These are phyloP conservation scores for Drosophila kuntzei DNA, from an alignment of 2,888 invertebrate species.

Conservation along the genomic window DNA sequence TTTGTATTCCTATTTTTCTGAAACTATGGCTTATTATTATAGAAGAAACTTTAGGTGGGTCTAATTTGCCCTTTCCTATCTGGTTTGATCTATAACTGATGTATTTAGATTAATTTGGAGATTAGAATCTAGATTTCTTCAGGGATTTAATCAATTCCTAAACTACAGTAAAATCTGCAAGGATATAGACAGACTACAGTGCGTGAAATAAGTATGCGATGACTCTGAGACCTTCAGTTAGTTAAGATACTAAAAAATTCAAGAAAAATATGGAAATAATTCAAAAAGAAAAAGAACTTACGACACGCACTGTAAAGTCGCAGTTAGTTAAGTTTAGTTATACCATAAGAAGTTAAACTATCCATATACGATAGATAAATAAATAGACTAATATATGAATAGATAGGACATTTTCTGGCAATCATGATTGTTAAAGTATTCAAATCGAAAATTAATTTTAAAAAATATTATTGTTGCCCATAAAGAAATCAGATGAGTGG, in stretches of 20 bases:
- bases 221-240: not conserved
- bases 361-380: conserved; percentile 2
- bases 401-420: conserved; percentile 49
- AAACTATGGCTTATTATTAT: no score
- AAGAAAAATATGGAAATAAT: not conserved
- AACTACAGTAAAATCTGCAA: conserved; percentile 5
- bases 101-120: not conserved
- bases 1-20: not conserved
- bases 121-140: not conserved
- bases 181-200: conserved; percentile 12
- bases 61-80: no score
- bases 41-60: no score
- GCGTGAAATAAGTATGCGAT: not conserved
- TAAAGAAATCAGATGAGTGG: not conserved
- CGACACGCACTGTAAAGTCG: conserved; percentile 10
- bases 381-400: conserved; percentile 6
- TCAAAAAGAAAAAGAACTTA: not conserved
- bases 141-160: not conserved
- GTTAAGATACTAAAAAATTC: not conserved
- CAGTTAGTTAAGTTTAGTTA: no score
- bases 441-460: conserved; percentile 1
- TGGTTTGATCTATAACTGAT: no score
- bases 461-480: conserved; percentile 11
- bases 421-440: conserved; percentile 53
- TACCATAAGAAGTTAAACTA: conserved; percentile 7